These are phyloP conservation scores for Agonopterix heracliana DNA, from an alignment of 2,888 invertebrate genomes.

Conservation along the genomic window DNA sequence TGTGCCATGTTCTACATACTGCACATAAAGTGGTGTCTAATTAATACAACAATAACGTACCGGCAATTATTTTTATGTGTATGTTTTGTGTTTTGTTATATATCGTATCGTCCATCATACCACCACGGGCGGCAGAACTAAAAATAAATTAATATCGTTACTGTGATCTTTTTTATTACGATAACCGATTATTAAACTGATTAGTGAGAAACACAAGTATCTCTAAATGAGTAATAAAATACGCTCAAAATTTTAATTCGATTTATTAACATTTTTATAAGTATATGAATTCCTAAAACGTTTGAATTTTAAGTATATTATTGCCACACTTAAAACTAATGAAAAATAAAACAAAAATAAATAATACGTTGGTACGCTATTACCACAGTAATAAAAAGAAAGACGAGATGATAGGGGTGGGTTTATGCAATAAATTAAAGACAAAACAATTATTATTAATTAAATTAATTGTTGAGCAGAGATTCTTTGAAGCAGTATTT, in stretches of 20 bases:
- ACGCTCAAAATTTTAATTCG: background rate
- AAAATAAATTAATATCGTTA: slow-evolving; percentile 41
- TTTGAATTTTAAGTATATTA: slow-evolving; percentile 11
- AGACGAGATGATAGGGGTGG: slow-evolving; percentile 52
- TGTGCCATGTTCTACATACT: slow-evolving; percentile 31
- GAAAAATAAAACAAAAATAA: slow-evolving; percentile 24
- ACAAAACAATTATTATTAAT: slow-evolving; percentile 16
- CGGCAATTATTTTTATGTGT: slow-evolving; percentile 30
- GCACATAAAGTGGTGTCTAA: slow-evolving; percentile 32
- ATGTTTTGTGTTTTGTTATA: slow-evolving; percentile 29
- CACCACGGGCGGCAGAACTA: slow-evolving; percentile 70
- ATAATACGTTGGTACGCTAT: slow-evolving; percentile 25
- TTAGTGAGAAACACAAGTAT: slow-evolving; percentile 1
- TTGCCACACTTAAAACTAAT: slow-evolving; percentile 27
- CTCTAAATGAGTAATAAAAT: slow-evolving; percentile 7
- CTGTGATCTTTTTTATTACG: slow-evolving; percentile 2
- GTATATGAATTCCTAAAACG: slow-evolving; percentile 17
- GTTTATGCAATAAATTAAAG: slow-evolving; percentile 49
- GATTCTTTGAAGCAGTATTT: slow-evolving; percentile 35
- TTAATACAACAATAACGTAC: slow-evolving; percentile 42
- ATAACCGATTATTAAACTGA: background rate
- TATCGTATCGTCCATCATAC: slow-evolving; percentile 49
- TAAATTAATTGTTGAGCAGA: slow-evolving; percentile 48
- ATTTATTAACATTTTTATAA: background rate
- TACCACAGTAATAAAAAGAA: slow-evolving; percentile 11